Conservation (phyloP, 2,888 invertebrate species). For the Ophioninae sp. region DNA sequence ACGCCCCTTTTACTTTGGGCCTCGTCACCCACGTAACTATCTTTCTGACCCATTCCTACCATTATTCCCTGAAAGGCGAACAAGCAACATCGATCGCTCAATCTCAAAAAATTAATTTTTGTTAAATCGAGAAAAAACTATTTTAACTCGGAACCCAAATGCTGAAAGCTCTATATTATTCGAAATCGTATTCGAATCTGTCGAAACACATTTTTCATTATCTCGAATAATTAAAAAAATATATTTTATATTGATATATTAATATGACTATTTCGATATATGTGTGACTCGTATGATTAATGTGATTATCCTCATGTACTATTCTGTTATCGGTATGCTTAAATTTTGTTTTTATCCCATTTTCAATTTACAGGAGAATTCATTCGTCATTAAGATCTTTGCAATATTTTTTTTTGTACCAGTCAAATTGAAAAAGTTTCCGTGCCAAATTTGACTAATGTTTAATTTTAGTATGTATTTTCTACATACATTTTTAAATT, state of each 20-base stretch:
- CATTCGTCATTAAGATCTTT: not conserved
- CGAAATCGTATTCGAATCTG: not conserved
- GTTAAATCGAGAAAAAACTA: not conserved
- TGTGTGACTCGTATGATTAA: too few relatives aligned
- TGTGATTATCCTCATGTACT: too few relatives aligned
- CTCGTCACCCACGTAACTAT: slow-evolving; percentile 84
- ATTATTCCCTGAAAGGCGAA: slow-evolving; percentile 73
- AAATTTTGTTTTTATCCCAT: not conserved
- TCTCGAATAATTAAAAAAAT: not conserved
- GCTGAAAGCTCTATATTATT: not conserved
- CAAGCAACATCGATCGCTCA: not conserved
- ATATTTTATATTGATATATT: not conserved
- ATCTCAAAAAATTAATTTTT: not conserved
- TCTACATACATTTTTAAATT: not conserved
- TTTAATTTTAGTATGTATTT: not conserved
- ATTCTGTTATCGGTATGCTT: not conserved
- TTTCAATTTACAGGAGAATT: not conserved
- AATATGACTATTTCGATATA: not conserved
- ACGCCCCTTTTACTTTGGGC: slow-evolving; percentile 83
- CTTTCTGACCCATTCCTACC: slow-evolving; percentile 79
- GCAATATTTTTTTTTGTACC: not conserved
- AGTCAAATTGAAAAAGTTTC: not conserved
- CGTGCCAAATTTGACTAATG: not conserved
- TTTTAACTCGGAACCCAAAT: not conserved
- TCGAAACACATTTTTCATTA: not conserved